Base-by-base conservation (phyloP, 2,797 vertebrate species). In the Spea hammondii region DNA sequence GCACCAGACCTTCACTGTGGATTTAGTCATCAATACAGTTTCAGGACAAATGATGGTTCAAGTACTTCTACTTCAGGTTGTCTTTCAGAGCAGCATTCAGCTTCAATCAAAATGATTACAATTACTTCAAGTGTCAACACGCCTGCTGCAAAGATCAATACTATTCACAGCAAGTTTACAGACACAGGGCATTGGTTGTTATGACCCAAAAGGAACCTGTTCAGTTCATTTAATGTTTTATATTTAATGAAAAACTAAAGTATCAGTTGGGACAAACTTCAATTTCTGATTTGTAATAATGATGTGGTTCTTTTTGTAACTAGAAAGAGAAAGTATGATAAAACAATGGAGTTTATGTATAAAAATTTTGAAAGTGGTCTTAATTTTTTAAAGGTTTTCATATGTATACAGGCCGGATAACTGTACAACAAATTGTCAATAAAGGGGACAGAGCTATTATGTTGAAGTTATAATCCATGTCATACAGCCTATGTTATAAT, bases 51-150 rank as follows among this genome's bases (percentile, higher is more conserved):
- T 62, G 59, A 62, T 17, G 59, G 59, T 17, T 62, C 14, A 9
- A 10, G 9, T 7, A 59, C 53, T 32, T 54, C 51, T 71, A 14
- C 32, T n/a, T 46, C 11, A 57, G 1, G 53, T 60, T 72, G 55
- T 60, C 54, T 69, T 49, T 72, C 10, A 48, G 55, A 59, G 14
- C 13, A 47, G 44, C 59, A 60, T 72, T 60, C 70, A 47, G 12
- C 55, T 62, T 49, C 55, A 60, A 17, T 72, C 55, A 72, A 72
- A 72, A 72, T 72, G 70, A 72, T 72, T 72, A 46, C 70, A 62
- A 62, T 48, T 60, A 45, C 46, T 59, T 60, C 13, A 9, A 60
- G 70, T 48, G 48, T 13, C 46, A 47, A 71, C 9, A 46, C 4
- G 11, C 17, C 57, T 46, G 17, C 55, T 60, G 45, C 12, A 48